Percentiles rank a stretch among this genome's conserved stretches.
These are phyloP conservation scores for Pseudoips prasinana DNA, from an alignment of 2,888 invertebrate species.

Conservation along the genomic window DNA sequence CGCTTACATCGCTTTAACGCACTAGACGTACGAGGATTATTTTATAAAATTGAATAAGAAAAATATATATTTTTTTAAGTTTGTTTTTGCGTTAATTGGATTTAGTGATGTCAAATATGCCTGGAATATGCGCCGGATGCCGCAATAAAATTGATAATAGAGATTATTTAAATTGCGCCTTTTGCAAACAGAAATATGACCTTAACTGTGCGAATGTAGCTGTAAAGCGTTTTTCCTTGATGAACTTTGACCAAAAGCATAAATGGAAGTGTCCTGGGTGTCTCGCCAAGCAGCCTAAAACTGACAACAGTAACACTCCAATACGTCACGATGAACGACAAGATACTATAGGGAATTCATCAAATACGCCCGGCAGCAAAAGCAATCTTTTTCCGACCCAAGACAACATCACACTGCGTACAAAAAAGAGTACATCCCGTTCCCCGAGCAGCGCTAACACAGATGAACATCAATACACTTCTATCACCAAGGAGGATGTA, in stretches of 20 bases:
- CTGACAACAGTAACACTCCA: no score
- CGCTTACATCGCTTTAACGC: not conserved
- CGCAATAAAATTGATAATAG: no score
- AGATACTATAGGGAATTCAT: not conserved
- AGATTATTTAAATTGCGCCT: no score
- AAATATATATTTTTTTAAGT: not conserved
- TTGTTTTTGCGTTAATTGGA: not conserved
- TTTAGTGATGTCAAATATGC: not conserved
- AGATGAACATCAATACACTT: no score
- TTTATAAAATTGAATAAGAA: not conserved
- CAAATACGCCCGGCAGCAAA: not conserved
- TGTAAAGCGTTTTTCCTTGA: not conserved
- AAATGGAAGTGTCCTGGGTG: no score
- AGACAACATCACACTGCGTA: not conserved
- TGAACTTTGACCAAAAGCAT: no score
- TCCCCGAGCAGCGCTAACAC: not conserved
- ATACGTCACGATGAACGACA: not conserved
- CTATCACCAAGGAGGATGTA: not conserved
- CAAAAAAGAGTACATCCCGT: not conserved
- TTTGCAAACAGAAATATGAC: no score
- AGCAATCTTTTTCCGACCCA: not conserved
- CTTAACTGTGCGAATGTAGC: not conserved
- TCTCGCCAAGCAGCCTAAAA: no score
- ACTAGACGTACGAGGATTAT: no score
- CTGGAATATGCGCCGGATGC: no score